These are phyloP conservation scores for Patagioenas fasciata DNA, from an alignment of 2,113 vertebrate genomes.

Conservation along the genomic window DNA sequence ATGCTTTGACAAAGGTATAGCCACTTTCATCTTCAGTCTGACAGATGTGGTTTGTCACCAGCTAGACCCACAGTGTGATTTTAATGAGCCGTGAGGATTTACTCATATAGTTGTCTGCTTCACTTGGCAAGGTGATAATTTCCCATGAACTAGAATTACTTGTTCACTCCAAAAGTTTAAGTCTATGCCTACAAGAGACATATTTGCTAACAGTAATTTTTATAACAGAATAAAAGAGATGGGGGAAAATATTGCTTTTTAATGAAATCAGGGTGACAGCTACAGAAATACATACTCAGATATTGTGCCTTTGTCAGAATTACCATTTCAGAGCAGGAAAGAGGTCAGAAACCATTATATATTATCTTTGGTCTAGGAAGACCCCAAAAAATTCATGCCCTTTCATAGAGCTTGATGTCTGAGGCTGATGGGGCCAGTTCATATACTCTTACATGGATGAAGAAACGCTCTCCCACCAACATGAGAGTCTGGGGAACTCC, in stretches of 20 bases:
- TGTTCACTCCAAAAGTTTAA: not conserved
- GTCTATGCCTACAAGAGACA: not conserved
- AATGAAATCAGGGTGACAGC: not conserved
- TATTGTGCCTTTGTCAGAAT: not conserved
- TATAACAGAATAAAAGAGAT: not conserved
- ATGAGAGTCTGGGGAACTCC: not conserved
- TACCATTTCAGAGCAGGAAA: not conserved
- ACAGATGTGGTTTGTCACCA: not conserved
- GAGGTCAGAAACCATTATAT: not conserved
- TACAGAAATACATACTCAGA: rapidly evolving
- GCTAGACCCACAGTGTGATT: not conserved
- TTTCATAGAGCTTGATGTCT: not conserved
- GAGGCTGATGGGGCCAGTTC: not conserved
- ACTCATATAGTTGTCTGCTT: not conserved
- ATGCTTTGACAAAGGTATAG: not conserved
- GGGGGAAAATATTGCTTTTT: not conserved
- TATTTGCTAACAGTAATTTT: not conserved
- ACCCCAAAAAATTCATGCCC: rapidly evolving
- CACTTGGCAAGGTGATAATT: not conserved
- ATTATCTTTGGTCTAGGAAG: not conserved
- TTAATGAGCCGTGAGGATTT: not conserved
- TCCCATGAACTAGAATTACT: not conserved
- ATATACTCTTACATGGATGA: not conserved
- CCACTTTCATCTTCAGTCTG: not conserved
- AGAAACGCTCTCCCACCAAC: not conserved